Evolutionary conservation across 2,113 vertebrate genomes (phyloP), one percentile per base, ranked within the genome.

Genomic region (Ciconia stormi): DNA sequence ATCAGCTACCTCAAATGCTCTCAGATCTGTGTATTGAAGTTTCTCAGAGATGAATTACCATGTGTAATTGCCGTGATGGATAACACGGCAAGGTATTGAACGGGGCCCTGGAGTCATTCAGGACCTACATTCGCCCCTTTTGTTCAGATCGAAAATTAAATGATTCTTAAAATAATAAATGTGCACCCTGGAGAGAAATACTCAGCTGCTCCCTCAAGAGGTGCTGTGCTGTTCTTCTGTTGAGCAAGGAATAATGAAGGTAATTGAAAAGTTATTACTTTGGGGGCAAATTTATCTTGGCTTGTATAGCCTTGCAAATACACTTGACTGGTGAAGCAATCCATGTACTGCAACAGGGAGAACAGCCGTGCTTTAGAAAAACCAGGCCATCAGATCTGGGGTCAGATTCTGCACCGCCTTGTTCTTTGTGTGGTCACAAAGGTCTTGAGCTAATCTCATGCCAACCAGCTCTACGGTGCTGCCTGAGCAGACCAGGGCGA

Each of bases 91-190:
- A 63, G 11, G 74, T 97, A 94, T 94, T 86, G 96, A 97, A 88
- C 12, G 0, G 26, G 87, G 90, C 96, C 91, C 96, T 92, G 82
- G 91, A 95, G 96, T 95, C 74, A 80, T 96, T 94, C 90, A 93
- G 94, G 89, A 96, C 95, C 96, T 97, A 96, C 87, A 91, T 94
- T 95, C 7, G 8, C 90, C 71, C 73, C 70, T 90, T 93, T 92
- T 91, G 87, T 88, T 97, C 95, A 93, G 89, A 93, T 91, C 89
- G 94, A 96, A 97, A 97, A 97, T 97, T 94, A 97, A 97, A 97
- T 96, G 94, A 90, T 96, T 96, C 95, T 97, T 96, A 95, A 97
- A 97, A 97, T 97, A 97, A 97, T 97, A 97, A 95, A 97, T 96
- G 94, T 88, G 38, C 67, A 92, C 96, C 95, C 96, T 94, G 91